Conservation (phyloP, 2,113 vertebrate genomes). For the Herpetotheres cachinnans region DNA sequence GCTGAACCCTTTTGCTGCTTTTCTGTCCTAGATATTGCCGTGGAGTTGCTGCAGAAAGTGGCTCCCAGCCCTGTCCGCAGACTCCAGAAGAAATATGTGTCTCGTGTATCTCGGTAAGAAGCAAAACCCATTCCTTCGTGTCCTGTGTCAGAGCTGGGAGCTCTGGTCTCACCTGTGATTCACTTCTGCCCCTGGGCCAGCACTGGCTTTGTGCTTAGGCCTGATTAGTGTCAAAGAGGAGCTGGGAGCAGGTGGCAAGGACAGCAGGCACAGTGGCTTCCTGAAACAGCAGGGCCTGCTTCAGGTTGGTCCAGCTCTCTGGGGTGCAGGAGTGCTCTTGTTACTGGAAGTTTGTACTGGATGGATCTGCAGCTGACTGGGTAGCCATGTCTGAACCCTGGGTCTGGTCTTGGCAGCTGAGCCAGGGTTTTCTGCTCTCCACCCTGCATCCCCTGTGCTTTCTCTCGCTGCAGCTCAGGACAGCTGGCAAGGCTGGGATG, state of each 20-base stretch:
- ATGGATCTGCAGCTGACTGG: neutral
- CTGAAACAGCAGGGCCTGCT: neutral
- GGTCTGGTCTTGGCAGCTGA: neutral
- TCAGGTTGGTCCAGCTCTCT: neutral
- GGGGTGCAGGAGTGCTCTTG: neutral
- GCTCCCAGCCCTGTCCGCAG: slow-evolving; percentile 94
- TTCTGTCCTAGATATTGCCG: slow-evolving; percentile 88
- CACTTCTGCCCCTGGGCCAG: neutral
- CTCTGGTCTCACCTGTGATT: neutral
- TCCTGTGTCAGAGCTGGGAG: neutral
- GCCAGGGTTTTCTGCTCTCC: neutral
- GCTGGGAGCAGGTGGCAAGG: neutral
- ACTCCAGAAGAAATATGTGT: slow-evolving; percentile 95
- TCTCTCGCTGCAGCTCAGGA: neutral
- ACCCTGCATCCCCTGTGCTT: neutral
- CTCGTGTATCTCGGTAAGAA: slow-evolving; percentile 90
- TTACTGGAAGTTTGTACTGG: neutral
- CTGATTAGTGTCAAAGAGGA: neutral
- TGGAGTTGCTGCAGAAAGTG: slow-evolving; percentile 95
- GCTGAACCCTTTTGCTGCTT: neutral
- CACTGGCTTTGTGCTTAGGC: neutral
- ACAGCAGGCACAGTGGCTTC: neutral
- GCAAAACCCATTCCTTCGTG: neutral
- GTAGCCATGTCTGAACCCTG: neutral
- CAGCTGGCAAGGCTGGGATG: neutral